Evolutionary conservation across 2,888 invertebrate genomes (phyloP), one percentile per base, ranked within the genome.

Genomic region (Acanthosepion lycidas): DNA sequence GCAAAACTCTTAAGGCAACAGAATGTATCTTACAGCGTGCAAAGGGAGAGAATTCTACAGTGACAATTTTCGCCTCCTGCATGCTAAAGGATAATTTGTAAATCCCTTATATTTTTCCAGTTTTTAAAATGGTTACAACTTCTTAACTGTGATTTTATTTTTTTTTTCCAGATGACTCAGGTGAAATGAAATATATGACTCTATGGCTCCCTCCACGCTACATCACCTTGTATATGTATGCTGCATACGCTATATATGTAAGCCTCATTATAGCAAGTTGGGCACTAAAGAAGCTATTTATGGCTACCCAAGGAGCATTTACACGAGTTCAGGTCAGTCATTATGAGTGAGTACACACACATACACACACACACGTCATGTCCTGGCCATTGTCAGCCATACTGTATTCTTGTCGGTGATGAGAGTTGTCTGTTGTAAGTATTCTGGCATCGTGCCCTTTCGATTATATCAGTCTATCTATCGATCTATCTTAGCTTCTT

Each of bases 181-280:
- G 97, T 33, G 95, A 95, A 33, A 94, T 97, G 94, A 95, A 96
- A 94, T 98, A 98, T 97, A 98, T 98, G n/a, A 98, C 98, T 78
- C 98, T 98, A 95, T 98, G 98, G 98, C 98, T 98, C 91, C 98
- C 98, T 94, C 98, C 98, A 95, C 98, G 99, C 96, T 98, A 98
- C 96, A 97, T 98, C 0, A 98, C 98, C 96, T 97, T 98, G 48
- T 97, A 97, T 94, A 96, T 98, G 94, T 98, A 98, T 94, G 94
- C 94, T 26, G 94, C 28, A 18, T 93, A 93, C 9, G 93, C 51
- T 4, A 28, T 28, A 51, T 93, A 53, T 33, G 1, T 93, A n/a
- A 18, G 53, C 53, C 49, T 93, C 28, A 53, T 93, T 12, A 6
- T 93, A 42, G 18, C 48, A 15, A 53, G 49, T 53, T n/a, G n/a